Evolutionary conservation across 2,888 invertebrate species (phyloP).

Genomic region (Metalampra italica): DNA sequence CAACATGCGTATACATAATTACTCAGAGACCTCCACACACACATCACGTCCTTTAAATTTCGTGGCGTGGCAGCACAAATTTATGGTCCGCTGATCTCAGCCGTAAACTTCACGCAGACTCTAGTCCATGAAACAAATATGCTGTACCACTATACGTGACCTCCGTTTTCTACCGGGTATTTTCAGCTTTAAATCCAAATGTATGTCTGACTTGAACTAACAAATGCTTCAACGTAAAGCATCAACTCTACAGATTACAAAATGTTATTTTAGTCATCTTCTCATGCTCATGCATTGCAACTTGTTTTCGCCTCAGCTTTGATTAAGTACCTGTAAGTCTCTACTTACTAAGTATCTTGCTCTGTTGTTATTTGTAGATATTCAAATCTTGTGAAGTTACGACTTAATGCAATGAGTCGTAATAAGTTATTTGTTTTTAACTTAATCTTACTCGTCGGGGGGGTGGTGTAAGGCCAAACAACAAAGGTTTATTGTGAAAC

Average conservation of each 20-base stretch:
- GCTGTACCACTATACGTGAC: neutral
- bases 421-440: constrained; percentile 22
- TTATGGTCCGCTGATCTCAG: constrained; percentile 14
- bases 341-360: too few species aligned
- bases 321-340: too few species aligned
- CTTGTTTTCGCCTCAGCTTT: too few species aligned
- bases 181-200: neutral
- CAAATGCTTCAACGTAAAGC: neutral
- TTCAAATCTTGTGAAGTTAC: constrained; percentile 4
- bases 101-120: constrained; percentile 23
- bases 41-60: constrained; percentile 1
- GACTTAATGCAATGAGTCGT: constrained; percentile 12
- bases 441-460: constrained; percentile 17
- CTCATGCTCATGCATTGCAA: too few species aligned
- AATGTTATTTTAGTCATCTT: neutral
- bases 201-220: neutral
- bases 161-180: neutral
- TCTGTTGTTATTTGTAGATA: too few species aligned
- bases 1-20: neutral
- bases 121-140: neutral
- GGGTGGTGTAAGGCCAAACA: constrained; percentile 15
- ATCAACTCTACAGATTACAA: neutral
- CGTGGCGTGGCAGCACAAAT: constrained; percentile 9
- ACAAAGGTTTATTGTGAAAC: constrained; percentile 22
- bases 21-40: neutral